Percentiles rank a stretch among this genome's conserved stretches.
phyloP scores from a whole-genome alignment of 2,888 invertebrate genomes.

The Drosophila robusta region DNA sequence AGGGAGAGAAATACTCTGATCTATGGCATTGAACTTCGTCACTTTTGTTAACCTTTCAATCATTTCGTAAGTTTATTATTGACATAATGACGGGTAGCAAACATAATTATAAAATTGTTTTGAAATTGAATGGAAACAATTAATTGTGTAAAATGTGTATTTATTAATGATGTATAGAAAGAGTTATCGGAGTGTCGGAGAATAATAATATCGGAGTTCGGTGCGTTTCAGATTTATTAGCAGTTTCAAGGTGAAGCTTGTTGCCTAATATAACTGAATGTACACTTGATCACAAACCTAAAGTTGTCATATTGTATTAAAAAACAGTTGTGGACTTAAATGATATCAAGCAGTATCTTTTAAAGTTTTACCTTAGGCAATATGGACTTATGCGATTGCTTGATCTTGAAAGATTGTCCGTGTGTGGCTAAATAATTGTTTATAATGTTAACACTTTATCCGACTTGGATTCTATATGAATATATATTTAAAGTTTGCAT shows the following conservation, averaged over 20 bases:
- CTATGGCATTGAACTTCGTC: slow-evolving; percentile 52
- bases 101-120: slow-evolving; percentile 10
- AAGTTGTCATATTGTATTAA: too few species aligned
- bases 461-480: too few species aligned
- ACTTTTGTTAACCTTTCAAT: slow-evolving; percentile 30
- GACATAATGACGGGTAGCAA: slow-evolving; percentile 18
- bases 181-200: background rate
- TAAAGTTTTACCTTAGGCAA: too few species aligned
- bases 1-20: slow-evolving; percentile 19
- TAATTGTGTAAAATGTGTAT: slow-evolving; percentile 5
- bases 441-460: too few species aligned
- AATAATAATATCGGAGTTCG: background rate
- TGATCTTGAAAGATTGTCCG: too few species aligned
- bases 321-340: too few species aligned
- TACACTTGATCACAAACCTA: too few species aligned
- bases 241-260: background rate
- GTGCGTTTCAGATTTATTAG: background rate
- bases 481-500: too few species aligned
- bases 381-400: too few species aligned
- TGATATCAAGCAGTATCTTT: too few species aligned
- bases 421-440: too few species aligned
- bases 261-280: too few species aligned
- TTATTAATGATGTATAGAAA: background rate
- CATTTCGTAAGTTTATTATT: slow-evolving; percentile 30
- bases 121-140: slow-evolving; percentile 14